Evolutionary conservation across 2,888 invertebrate genomes (phyloP).

Genomic region (Drosophila cognata): DNA sequence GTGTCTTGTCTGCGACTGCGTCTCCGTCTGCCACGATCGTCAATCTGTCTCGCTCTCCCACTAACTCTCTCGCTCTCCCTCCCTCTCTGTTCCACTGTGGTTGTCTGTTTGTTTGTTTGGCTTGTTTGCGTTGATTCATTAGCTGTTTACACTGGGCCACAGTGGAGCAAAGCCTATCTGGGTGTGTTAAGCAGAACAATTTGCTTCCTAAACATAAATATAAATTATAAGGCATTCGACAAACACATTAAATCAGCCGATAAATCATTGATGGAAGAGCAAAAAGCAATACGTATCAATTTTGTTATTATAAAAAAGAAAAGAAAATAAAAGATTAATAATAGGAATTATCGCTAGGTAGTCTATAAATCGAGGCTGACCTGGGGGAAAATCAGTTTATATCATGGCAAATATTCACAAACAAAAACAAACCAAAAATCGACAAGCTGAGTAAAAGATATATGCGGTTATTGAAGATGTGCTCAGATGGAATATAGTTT

Average conservation of each 20-base stretch:
- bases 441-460: not conserved
- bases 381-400: too few relatives aligned
- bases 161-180: constrained; percentile 24
- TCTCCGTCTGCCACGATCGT: constrained; percentile 47
- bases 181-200: not conserved
- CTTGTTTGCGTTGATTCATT: constrained; percentile 70
- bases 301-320: not conserved
- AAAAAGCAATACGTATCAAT: not conserved
- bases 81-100: not conserved
- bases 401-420: too few relatives aligned
- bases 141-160: constrained; percentile 35
- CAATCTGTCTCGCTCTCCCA: not conserved
- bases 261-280: not conserved
- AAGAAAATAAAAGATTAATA: not conserved
- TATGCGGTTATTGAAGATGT: not conserved
- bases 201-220: not conserved
- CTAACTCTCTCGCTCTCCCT: not conserved
- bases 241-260: not conserved
- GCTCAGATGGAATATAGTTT: not conserved
- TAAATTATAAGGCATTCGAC: not conserved
- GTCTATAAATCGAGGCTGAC: not conserved
- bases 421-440: not conserved
- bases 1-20: constrained; percentile 49
- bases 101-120: constrained; percentile 12
- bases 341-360: not conserved